phyloP scores from a whole-genome alignment of 2,113 vertebrate genomes.

The Channa maculata region DNA sequence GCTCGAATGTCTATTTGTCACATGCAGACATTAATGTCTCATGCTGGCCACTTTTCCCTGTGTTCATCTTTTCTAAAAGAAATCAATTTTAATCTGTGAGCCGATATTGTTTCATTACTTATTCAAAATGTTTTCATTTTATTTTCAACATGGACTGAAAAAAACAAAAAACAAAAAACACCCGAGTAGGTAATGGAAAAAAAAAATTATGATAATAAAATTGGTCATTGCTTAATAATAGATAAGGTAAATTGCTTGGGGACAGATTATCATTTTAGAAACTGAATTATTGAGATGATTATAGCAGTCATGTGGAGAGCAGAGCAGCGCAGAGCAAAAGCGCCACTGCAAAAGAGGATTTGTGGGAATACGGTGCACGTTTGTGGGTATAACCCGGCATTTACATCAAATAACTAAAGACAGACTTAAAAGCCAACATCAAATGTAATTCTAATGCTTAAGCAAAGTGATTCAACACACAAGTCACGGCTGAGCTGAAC shows the following conservation, averaged over 20 bases:
- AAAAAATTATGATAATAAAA: constrained; percentile 17
- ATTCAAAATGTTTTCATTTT: constrained; percentile 60
- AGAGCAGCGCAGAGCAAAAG: background rate
- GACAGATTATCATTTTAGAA: constrained; percentile 61
- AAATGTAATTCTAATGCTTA: background rate
- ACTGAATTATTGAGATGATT: constrained; percentile 61
- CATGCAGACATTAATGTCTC: constrained; percentile 17
- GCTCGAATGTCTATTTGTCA: constrained; percentile 15
- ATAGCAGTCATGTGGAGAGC: constrained; percentile 30
- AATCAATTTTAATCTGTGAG: constrained; percentile 55
- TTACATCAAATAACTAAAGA: background rate
- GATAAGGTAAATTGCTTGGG: constrained; percentile 43
- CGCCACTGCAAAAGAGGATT: background rate
- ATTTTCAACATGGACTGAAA: constrained; percentile 56
- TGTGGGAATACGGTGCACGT: constrained; percentile 4
- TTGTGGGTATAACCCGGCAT: background rate
- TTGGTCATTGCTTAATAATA: constrained; percentile 59
- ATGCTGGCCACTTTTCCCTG: background rate
- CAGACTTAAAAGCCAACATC: too few relatives aligned
- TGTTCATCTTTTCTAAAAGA: constrained; percentile 23
- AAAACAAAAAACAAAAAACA: constrained; percentile 44
- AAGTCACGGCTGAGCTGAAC: background rate
- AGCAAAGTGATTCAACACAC: background rate
- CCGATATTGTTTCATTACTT: constrained; percentile 62
- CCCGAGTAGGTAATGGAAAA: constrained; percentile 22